Percentiles rank a stretch among this genome's conserved stretches.
These are phyloP conservation scores for Anaspis maculata DNA, from an alignment of 2,888 invertebrate species.

Conservation along the genomic window DNA sequence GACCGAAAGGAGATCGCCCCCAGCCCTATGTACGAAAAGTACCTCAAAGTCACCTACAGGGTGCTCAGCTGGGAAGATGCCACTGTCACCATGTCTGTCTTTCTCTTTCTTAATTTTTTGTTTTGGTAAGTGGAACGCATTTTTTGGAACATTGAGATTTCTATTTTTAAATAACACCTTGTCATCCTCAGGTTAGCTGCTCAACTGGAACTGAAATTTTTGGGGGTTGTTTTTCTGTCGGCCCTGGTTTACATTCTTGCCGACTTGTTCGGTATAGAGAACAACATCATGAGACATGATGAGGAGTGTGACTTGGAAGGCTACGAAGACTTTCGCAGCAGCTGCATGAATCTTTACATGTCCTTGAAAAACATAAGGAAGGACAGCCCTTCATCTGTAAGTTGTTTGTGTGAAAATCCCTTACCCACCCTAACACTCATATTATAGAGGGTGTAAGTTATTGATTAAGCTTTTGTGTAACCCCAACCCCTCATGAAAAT, in stretches of 20 bases:
- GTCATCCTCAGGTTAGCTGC: constrained; percentile 33
- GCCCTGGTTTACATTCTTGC: constrained; percentile 30
- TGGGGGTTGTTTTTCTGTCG: constrained; percentile 38
- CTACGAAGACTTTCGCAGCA: constrained; percentile 21
- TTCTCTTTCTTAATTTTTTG: constrained; percentile 36
- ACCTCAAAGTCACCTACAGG: constrained; percentile 28
- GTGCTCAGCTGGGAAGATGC: constrained; percentile 39
- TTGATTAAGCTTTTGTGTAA: too few species aligned
- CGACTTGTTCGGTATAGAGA: constrained; percentile 30
- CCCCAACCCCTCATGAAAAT: too few species aligned
- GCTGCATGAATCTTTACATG: constrained; percentile 18
- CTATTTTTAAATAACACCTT: constrained; percentile 9
- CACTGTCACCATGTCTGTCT: constrained; percentile 30
- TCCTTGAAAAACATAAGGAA: constrained; percentile 30
- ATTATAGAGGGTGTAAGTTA: background rate
- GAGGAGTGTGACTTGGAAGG: constrained; percentile 21
- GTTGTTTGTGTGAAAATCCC: too few species aligned
- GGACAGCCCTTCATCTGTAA: constrained; percentile 38
- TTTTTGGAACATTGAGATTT: constrained; percentile 1
- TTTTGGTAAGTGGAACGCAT: constrained; percentile 37
- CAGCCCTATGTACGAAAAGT: too few species aligned
- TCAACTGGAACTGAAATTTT: constrained; percentile 31
- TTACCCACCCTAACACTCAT: background rate
- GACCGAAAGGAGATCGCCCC: too few species aligned
- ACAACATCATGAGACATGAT: constrained; percentile 13